Conservation (phyloP, 2,113 vertebrate species). For the Ramphastos sulfuratus region DNA sequence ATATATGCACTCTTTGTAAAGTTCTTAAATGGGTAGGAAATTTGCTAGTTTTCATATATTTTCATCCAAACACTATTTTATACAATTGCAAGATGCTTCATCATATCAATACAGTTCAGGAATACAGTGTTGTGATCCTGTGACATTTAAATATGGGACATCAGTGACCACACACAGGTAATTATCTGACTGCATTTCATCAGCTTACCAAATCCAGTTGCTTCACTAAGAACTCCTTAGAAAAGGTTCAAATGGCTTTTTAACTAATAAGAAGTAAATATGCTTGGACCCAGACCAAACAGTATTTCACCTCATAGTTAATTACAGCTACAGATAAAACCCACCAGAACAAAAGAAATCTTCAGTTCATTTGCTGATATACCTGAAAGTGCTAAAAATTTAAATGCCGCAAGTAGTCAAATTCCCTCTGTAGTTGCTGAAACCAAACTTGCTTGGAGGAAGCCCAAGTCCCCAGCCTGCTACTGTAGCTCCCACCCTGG, state of each 20-base stretch:
- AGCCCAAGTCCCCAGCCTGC: not conserved
- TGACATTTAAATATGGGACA: not conserved
- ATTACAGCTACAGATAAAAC: not conserved
- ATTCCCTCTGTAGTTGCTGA: not conserved
- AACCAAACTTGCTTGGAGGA: not conserved
- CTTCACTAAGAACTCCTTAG: not conserved
- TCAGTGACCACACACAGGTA: not conserved
- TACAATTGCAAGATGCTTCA: not conserved
- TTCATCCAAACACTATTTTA: not conserved
- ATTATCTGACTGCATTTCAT: not conserved
- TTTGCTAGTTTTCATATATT: not conserved
- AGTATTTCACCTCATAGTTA: not conserved
- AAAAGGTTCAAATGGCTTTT: not conserved
- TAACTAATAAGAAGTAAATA: not conserved
- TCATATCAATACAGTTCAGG: not conserved
- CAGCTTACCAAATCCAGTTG: not conserved
- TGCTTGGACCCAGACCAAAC: not conserved
- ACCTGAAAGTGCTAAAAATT: not conserved
- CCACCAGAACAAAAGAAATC: not conserved
- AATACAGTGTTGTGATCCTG: not conserved
- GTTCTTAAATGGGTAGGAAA: not conserved
- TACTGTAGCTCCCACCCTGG: not conserved
- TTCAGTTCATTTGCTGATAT: not conserved
- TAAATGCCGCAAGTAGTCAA: fast-evolving
- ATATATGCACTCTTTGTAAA: not conserved